Percentiles rank a stretch among this genome's conserved stretches.
Evolutionary conservation across 64 coral and sea anemone genomes (phyloP).

Genomic region (Astreopora myriophthalma): DNA sequence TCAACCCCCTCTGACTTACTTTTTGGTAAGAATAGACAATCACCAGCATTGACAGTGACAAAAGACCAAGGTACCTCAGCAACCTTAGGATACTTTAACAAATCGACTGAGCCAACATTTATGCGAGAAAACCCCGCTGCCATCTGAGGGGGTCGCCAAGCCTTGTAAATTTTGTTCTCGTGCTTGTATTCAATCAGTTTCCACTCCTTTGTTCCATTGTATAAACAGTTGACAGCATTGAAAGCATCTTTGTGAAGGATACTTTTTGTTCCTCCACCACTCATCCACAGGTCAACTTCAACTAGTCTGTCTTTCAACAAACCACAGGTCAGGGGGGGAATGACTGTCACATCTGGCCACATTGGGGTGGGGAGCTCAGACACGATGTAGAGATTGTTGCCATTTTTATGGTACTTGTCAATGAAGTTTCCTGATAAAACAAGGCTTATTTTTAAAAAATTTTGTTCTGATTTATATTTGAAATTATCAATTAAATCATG

Average conservation of each 20-base stretch:
- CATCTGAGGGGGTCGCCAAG: conserved; percentile 87
- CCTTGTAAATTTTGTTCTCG: conserved; percentile 95
- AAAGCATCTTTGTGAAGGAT: conserved; percentile 99
- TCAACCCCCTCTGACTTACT: too few relatives aligned
- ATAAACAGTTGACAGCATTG: conserved; percentile 96
- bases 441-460: too few relatives aligned
- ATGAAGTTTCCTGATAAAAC: conserved; percentile 70
- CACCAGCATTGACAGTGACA: conserved; percentile 89
- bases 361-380: conserved; percentile 92
- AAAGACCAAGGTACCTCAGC: conserved; percentile 86
- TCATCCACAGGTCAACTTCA: conserved; percentile 96
- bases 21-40: conserved; percentile 94
- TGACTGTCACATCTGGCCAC: conserved; percentile 79
- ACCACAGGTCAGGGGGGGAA: conserved; percentile 84
- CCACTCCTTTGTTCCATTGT: conserved; percentile 97
- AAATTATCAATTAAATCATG: too few relatives aligned
- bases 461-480: too few relatives aligned
- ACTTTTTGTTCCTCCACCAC: conserved; percentile 87
- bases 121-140: conserved; percentile 86
- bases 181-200: conserved; percentile 97
- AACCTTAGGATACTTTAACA: conserved; percentile 84
- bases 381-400: conserved; percentile 80
- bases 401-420: conserved; percentile 36
- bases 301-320: conserved; percentile 76
- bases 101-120: conserved; percentile 75